Base-by-base conservation (phyloP, 1,140 invertebrate species). In the Bactericera cockerelli region DNA sequence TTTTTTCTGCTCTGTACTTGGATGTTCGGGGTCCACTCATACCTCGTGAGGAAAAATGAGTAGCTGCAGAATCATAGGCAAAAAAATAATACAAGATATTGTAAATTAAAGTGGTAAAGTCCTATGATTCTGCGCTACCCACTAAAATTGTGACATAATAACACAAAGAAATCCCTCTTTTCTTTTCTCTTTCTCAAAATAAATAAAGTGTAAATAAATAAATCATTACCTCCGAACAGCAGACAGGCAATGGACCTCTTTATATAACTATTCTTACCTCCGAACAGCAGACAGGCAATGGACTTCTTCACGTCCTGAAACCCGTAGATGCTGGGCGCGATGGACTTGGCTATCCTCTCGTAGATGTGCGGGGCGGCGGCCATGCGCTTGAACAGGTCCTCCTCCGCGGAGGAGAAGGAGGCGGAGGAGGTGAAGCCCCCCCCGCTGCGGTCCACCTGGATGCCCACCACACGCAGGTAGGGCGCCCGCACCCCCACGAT, bases 311-410 rank as follows among this genome's bases (percentile, higher is more conserved):
- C 95, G 72, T 99, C 95, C 8, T 78, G 66, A 53, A 84, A 87
- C 1, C 97, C 97, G 73, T 84, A 99, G 63, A 99, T 98, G 66
- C 95, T 98, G 0, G 97, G 96, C 11, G 97, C 96, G 66, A 99
- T 87, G 57, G 90, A 96, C 62, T 80, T 84, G 0, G 89, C 80
- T 57, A 99, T 81, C 58, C 84, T 82, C 6, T 99, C 91, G 69
- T 95, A 95, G 36, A 97, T 77, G 71, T 97, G 84, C 0, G 86
- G 77, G 31, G 83, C 82, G 3, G 84, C 79, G 6, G 94, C 89
- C 62, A 99, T 74, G 64, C 88, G 76, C 13, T 85, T 73, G 69
- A 99, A 97, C 61, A 86, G 77, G 66, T 97, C 92, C 72, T 99
- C 95, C 66, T 99, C 96, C 54, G 89, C 87, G 0, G 80, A 70